phyloP scores from a whole-genome alignment of 2,113 vertebrate genomes.

The Elephantulus edwardii region DNA sequence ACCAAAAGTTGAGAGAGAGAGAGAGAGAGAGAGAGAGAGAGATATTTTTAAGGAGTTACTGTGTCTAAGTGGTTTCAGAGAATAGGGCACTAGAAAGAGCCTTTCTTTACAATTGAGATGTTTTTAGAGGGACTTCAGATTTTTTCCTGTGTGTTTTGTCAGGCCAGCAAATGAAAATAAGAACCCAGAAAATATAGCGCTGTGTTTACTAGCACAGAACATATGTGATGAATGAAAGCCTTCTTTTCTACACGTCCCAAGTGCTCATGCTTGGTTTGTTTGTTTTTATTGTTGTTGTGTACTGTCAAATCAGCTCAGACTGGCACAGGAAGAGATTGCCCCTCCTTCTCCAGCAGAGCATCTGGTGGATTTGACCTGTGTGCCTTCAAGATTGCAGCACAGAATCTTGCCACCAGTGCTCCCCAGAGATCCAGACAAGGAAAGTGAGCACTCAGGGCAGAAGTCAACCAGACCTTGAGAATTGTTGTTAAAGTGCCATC shows the following conservation, averaged over 20 bases:
- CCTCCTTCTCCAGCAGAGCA: too few relatives aligned
- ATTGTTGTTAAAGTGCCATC: too few relatives aligned
- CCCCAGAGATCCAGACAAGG: not conserved
- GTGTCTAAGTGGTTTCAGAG: not conserved
- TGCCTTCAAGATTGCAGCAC: too few relatives aligned
- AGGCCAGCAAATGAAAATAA: conserved; percentile 5
- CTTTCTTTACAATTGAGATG: not conserved
- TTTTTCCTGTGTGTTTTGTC: not conserved
- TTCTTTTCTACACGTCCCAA: not conserved
- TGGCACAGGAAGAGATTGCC: too few relatives aligned
- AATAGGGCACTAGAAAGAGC: not conserved
- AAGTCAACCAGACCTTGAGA: not conserved
- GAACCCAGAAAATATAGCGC: not conserved
- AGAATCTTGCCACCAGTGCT: too few relatives aligned
- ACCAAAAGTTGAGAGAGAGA: not conserved
- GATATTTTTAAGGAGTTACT: not conserved
- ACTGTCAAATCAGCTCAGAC: too few relatives aligned
- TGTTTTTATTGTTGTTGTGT: too few relatives aligned
- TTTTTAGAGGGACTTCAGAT: not conserved
- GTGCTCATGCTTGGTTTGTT: not conserved
- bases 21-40: not conserved
- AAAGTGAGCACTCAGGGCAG: not conserved
- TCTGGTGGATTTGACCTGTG: too few relatives aligned
- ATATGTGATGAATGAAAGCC: not conserved
- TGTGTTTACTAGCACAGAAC: not conserved